These are phyloP conservation scores for Drosophila peninsularis DNA, from an alignment of 2,888 invertebrate species.

Conservation along the genomic window DNA sequence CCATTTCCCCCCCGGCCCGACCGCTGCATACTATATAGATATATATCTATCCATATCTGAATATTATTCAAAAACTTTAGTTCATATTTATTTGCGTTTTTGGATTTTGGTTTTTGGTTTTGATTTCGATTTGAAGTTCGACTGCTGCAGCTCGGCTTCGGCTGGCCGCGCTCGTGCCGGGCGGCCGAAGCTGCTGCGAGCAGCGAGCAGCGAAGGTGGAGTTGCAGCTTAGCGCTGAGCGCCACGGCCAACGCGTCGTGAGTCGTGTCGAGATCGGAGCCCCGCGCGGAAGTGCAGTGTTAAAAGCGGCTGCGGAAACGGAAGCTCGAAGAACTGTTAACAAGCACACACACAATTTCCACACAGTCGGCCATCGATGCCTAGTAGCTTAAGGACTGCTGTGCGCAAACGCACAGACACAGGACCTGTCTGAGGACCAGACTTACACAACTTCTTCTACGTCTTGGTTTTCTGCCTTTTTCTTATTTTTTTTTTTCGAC, in stretches of 20 bases:
- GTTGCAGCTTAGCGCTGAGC: constrained; percentile 38
- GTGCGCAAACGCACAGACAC: constrained; percentile 30
- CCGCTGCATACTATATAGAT: background rate
- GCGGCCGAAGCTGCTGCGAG: constrained; percentile 19
- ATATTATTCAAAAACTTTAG: background rate
- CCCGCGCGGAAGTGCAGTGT: constrained; percentile 78
- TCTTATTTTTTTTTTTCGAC: background rate
- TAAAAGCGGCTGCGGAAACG: constrained; percentile 71
- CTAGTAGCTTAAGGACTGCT: constrained; percentile 39
- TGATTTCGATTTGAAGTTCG: constrained; percentile 23
- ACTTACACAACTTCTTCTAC: background rate
- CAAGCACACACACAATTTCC: constrained; percentile 17
- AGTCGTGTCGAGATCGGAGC: constrained; percentile 77
- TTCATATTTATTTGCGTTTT: constrained; percentile 4
- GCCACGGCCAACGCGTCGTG: constrained; percentile 39
- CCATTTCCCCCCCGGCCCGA: background rate
- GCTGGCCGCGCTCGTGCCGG: constrained; percentile 16
- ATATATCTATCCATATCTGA: background rate
- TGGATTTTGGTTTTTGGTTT: background rate
- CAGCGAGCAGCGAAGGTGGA: constrained; percentile 14
- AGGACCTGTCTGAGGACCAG: background rate
- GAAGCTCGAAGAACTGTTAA: constrained; percentile 57
- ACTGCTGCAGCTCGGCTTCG: constrained; percentile 43
- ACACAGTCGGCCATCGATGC: constrained; percentile 33
- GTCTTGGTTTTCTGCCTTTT: background rate